These are phyloP conservation scores for Aldabrachelys gigantea DNA, from an alignment of 2,113 vertebrate species.

Conservation along the genomic window DNA sequence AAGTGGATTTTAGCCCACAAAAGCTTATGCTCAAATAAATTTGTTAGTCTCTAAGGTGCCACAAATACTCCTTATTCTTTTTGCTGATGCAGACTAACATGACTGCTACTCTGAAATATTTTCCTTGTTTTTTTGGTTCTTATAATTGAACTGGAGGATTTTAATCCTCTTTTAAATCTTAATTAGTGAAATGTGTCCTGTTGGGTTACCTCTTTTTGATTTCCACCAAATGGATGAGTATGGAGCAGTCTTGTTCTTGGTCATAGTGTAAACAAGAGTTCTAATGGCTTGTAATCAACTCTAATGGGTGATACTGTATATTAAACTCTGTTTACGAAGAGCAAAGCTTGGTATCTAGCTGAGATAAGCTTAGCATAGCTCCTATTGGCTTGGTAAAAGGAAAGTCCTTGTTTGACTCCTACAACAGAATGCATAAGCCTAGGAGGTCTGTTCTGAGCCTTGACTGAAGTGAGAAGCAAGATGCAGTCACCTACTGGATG, in stretches of 20 bases:
- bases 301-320: background rate
- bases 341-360: background rate
- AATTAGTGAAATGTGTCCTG: background rate
- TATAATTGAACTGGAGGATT: background rate
- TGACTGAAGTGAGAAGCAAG: background rate
- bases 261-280: background rate
- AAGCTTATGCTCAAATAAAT: too few relatives aligned
- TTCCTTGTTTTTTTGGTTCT: background rate
- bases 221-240: background rate
- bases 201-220: conserved; percentile 1
- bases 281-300: background rate
- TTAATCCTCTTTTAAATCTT: background rate
- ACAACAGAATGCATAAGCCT: background rate
- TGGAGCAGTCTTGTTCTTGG: background rate
- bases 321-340: background rate
- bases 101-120: background rate
- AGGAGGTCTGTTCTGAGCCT: background rate
- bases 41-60: too few relatives aligned
- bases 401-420: background rate
- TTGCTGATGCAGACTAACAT: too few relatives aligned
- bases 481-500: background rate
- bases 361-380: background rate
- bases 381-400: background rate
- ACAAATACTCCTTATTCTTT: too few relatives aligned
- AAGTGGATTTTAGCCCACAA: too few relatives aligned